A percentile compares a stretch with the other conserved stretches of the same genome.
phyloP scores from a whole-genome alignment of 2,888 invertebrate species.

The Nomada hirtipes region DNA sequence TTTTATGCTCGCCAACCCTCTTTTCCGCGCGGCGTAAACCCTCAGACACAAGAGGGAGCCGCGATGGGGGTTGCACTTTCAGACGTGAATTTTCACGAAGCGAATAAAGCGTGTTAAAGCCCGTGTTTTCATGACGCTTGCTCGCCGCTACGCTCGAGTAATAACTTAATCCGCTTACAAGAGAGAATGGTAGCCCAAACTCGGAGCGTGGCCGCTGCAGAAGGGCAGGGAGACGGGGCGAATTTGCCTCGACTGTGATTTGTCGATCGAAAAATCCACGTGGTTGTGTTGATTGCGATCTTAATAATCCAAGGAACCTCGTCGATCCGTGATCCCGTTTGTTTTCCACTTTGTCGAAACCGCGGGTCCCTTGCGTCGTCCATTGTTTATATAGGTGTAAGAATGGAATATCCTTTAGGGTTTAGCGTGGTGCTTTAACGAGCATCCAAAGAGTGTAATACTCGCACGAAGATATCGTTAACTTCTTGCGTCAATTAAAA shows the following conservation, averaged over 20 bases:
- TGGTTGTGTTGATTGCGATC: slow-evolving; percentile 57
- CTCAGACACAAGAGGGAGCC: slow-evolving; percentile 63
- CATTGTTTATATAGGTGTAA: background rate
- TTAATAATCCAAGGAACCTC: background rate
- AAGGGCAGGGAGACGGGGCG: slow-evolving; percentile 38
- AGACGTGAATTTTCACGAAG: slow-evolving; percentile 69
- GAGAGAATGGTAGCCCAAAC: slow-evolving; percentile 57
- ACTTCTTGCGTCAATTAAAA: too few species aligned
- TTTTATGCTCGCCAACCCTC: slow-evolving; percentile 66
- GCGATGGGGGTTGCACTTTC: slow-evolving; percentile 60
- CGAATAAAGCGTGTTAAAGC: slow-evolving; percentile 69
- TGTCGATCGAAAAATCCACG: slow-evolving; percentile 49
- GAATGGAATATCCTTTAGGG: too few species aligned
- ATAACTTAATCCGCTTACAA: slow-evolving; percentile 77
- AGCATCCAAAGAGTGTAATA: too few species aligned
- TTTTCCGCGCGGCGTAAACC: slow-evolving; percentile 65
- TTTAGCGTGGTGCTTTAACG: too few species aligned
- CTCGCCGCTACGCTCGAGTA: slow-evolving; percentile 65
- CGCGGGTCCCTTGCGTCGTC: background rate
- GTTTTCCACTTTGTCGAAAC: slow-evolving; percentile 17
- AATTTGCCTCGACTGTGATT: slow-evolving; percentile 36
- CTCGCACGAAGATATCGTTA: too few species aligned
- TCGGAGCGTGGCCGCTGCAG: slow-evolving; percentile 22
- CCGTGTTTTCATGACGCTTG: slow-evolving; percentile 60
- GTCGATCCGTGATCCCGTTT: slow-evolving; percentile 4